Evolutionary conservation across 2,113 vertebrate genomes (phyloP).

Genomic region (Passerina amoena): DNA sequence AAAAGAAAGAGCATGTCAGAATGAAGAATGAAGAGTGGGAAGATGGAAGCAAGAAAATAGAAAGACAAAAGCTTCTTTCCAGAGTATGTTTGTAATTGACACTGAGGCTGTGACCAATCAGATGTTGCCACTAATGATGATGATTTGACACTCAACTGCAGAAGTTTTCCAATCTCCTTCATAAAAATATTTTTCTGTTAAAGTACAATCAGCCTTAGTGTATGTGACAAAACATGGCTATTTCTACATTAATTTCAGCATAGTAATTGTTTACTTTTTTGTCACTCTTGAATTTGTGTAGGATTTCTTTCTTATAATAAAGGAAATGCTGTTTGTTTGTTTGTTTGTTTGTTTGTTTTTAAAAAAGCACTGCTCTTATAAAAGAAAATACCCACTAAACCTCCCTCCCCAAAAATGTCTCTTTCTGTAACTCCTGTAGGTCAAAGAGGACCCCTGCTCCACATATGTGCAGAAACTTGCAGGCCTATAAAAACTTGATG

Average conservation of each 20-base stretch:
- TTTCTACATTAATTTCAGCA: neutral
- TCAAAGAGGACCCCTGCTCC: slow-evolving; percentile 29
- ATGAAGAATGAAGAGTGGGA: neutral
- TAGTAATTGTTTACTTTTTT: neutral
- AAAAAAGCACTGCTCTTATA: neutral
- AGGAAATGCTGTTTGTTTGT: neutral
- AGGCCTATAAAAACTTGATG: slow-evolving; percentile 58
- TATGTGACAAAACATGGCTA: neutral
- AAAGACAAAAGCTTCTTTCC: neutral
- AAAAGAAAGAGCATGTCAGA: neutral
- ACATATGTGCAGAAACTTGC: slow-evolving; percentile 35
- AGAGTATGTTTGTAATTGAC: neutral
- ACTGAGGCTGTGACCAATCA: neutral
- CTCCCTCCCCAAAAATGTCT: neutral
- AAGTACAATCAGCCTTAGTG: neutral
- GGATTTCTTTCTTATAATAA: neutral
- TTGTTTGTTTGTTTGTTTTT: neutral
- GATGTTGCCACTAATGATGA: neutral
- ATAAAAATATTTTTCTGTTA: neutral
- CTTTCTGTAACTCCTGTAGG: slow-evolving; percentile 15
- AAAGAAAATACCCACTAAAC: neutral
- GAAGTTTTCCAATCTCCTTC: neutral
- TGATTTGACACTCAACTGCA: neutral
- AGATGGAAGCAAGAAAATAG: neutral
- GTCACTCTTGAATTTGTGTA: neutral